Percentiles rank a stretch among this genome's conserved stretches.
Conservation (phyloP, 2,888 invertebrate species). For the Mystacides longicornis region DNA sequence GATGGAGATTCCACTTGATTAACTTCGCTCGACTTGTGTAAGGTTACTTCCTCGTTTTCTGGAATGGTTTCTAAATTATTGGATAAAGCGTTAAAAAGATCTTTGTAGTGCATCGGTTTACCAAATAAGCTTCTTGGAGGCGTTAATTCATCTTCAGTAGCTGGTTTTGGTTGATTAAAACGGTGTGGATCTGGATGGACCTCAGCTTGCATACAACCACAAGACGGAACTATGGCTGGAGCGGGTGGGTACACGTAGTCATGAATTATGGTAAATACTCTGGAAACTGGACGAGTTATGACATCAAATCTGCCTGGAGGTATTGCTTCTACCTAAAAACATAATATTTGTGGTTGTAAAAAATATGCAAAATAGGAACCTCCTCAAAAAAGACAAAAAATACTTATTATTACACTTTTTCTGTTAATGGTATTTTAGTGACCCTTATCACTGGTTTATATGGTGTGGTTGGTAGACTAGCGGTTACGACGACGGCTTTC, state of each 20-base stretch:
- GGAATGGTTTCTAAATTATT: neutral
- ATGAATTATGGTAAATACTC: neutral
- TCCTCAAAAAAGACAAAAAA: too few relatives aligned
- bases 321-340: neutral
- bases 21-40: neutral
- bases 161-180: neutral
- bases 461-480: too few relatives aligned
- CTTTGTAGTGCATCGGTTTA: neutral
- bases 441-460: too few relatives aligned
- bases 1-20: neutral
- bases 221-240: neutral
- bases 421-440: too few relatives aligned
- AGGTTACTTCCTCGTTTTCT: neutral
- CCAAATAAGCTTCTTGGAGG: neutral
- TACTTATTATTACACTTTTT: too few relatives aligned
- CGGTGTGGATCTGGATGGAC: neutral
- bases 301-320: neutral
- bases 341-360: neutral
- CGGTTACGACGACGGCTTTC: too few relatives aligned
- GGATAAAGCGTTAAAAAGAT: neutral
- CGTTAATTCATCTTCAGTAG: neutral
- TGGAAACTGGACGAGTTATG: neutral
- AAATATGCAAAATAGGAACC: too few relatives aligned
- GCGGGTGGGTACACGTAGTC: neutral
- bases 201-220: neutral